Evolutionary conservation across 2,797 vertebrate species (phyloP).

Genomic region (Mormyrus proboscirostris): DNA sequence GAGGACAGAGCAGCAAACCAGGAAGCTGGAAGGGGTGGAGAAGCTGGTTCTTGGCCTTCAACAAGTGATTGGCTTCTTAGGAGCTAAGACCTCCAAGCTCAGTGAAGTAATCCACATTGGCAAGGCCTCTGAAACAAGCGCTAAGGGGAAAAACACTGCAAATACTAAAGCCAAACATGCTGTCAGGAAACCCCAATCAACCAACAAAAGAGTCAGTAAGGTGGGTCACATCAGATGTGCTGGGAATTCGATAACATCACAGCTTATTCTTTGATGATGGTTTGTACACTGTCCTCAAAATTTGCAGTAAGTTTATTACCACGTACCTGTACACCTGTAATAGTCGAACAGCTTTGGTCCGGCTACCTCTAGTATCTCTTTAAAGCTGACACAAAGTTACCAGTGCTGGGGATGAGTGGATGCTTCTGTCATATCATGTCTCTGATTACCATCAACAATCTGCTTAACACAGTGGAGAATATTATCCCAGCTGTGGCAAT

Average conservation of each 20-base stretch:
- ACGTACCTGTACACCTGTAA: neutral
- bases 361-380: neutral
- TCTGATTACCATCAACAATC: neutral
- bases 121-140: conserved; percentile 32
- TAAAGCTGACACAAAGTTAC: neutral
- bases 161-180: conserved; percentile 29
- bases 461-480: neutral
- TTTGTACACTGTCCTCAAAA: neutral
- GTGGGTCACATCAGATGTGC: conserved; percentile 36
- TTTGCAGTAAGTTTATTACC: neutral
- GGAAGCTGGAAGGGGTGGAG: conserved; percentile 70
- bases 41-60: conserved; percentile 65
- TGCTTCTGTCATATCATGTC: neutral
- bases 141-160: neutral
- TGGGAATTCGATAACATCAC: neutral
- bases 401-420: neutral
- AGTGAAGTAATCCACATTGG: conserved; percentile 47
- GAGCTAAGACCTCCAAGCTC: conserved; percentile 65
- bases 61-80: conserved; percentile 67
- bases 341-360: neutral
- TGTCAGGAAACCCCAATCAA: conserved; percentile 43
- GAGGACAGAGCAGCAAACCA: conserved; percentile 59
- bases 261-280: neutral
- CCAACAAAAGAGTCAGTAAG: conserved; percentile 45
- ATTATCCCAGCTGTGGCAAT: neutral